Conservation (phyloP, 2,113 vertebrate species). For the Ciconia boyciana region DNA sequence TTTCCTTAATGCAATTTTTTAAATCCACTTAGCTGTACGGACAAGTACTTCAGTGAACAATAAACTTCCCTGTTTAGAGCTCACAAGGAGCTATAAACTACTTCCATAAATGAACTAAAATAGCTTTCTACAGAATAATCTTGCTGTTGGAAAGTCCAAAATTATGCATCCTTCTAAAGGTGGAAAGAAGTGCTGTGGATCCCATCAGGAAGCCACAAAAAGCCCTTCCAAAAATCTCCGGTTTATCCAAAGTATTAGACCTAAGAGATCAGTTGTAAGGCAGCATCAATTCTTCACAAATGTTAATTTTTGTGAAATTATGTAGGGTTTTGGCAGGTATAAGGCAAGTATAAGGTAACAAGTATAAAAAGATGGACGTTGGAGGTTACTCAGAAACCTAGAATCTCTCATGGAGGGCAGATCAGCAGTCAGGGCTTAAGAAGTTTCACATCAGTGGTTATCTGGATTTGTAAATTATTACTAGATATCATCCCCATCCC, state of each 20-base stretch:
- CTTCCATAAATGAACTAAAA: background rate
- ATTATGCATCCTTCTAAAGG: background rate
- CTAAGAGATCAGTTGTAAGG: rapidly evolving
- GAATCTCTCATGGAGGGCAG: background rate
- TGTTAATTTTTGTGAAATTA: background rate
- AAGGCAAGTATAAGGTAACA: background rate
- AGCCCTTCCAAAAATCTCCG: background rate
- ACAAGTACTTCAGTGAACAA: constrained; percentile 11
- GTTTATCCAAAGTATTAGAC: background rate
- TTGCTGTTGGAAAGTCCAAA: background rate
- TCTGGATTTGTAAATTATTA: background rate
- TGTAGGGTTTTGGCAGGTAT: background rate
- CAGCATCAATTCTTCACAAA: background rate
- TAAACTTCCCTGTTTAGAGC: constrained; percentile 23
- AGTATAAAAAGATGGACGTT: background rate
- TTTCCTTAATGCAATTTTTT: background rate
- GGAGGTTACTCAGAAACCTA: background rate
- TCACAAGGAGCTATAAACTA: constrained; percentile 20
- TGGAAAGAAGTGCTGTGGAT: background rate
- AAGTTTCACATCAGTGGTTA: background rate
- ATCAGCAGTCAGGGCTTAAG: background rate
- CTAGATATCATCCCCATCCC: no score
- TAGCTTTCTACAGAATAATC: background rate
- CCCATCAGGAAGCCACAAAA: background rate
- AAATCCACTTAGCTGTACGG: constrained; percentile 23